A percentile compares a stretch with the other conserved stretches of the same genome.
Conservation (phyloP, 2,113 vertebrate species). For the Ageneiosus marmoratus region DNA sequence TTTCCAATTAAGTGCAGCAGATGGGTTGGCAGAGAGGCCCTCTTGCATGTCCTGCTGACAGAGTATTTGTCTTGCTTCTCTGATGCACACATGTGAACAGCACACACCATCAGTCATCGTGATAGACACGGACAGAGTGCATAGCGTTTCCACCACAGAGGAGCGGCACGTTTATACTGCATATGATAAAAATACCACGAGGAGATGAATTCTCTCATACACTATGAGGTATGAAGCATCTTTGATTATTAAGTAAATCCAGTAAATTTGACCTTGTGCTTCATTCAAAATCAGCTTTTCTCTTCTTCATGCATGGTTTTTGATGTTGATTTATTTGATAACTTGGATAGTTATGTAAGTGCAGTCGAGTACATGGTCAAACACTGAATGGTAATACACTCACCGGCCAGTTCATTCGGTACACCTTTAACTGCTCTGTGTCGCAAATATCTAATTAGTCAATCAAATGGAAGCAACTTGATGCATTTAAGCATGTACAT, state of each 20-base stretch:
- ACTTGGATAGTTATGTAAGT: not conserved
- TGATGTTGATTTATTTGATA: not conserved
- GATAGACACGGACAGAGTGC: constrained; percentile 28
- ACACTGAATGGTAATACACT: not conserved
- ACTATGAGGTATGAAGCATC: not conserved
- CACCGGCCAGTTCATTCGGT: not conserved
- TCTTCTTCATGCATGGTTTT: not conserved
- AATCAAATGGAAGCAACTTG: no score
- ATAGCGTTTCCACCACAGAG: not conserved
- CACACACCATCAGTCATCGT: constrained; percentile 31
- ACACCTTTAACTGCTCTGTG: no score
- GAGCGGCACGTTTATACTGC: not conserved
- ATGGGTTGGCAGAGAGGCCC: constrained; percentile 30
- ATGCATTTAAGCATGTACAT: no score
- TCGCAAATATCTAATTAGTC: no score
- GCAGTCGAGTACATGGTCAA: not conserved
- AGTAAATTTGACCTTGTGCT: not conserved
- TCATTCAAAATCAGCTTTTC: not conserved
- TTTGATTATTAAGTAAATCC: not conserved
- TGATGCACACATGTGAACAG: constrained; percentile 43
- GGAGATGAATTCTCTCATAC: not conserved
- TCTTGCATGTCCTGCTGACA: constrained; percentile 42
- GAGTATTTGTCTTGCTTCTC: constrained; percentile 41
- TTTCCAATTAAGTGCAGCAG: constrained; percentile 46
- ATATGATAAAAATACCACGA: not conserved